Evolutionary conservation across 2,888 invertebrate genomes (phyloP).

Genomic region (Ametastegia equiseti): DNA sequence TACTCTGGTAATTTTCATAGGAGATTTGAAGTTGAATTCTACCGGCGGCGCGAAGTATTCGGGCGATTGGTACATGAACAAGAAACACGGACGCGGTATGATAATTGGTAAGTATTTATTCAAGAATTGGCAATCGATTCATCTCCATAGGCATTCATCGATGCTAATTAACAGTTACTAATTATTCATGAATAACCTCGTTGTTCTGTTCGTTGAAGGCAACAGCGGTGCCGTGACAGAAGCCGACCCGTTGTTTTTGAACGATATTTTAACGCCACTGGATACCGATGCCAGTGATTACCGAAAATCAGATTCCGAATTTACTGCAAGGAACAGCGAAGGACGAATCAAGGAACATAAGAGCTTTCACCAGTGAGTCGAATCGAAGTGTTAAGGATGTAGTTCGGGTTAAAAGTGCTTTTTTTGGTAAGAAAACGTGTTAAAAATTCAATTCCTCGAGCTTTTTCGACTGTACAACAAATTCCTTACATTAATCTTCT

Average conservation of each 20-base stretch:
- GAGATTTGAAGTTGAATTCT: slow-evolving; percentile 76
- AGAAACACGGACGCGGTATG: slow-evolving; percentile 79
- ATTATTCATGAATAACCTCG: slow-evolving; percentile 19
- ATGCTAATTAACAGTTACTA: neutral
- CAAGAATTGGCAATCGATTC: neutral
- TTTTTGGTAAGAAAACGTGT: too few species aligned
- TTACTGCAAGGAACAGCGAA: slow-evolving; percentile 53
- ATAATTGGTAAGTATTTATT: slow-evolving; percentile 58
- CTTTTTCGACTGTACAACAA: too few species aligned
- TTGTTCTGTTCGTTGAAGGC: slow-evolving; percentile 65
- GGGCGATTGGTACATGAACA: slow-evolving; percentile 79
- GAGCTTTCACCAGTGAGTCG: neutral
- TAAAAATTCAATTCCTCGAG: too few species aligned
- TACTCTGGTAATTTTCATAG: slow-evolving; percentile 56
- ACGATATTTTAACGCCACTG: slow-evolving; percentile 76
- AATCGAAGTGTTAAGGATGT: neutral
- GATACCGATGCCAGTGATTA: slow-evolving; percentile 54
- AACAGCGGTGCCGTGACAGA: slow-evolving; percentile 79
- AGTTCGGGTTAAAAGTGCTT: too few species aligned
- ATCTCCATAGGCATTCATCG: too few species aligned
- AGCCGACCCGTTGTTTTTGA: slow-evolving; percentile 77
- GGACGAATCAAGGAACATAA: neutral
- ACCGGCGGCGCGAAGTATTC: slow-evolving; percentile 79
- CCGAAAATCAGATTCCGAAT: slow-evolving; percentile 70
- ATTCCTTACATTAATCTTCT: too few species aligned